These are phyloP conservation scores for Dasypogon diadema DNA, from an alignment of 2,888 invertebrate genomes.

Conservation along the genomic window DNA sequence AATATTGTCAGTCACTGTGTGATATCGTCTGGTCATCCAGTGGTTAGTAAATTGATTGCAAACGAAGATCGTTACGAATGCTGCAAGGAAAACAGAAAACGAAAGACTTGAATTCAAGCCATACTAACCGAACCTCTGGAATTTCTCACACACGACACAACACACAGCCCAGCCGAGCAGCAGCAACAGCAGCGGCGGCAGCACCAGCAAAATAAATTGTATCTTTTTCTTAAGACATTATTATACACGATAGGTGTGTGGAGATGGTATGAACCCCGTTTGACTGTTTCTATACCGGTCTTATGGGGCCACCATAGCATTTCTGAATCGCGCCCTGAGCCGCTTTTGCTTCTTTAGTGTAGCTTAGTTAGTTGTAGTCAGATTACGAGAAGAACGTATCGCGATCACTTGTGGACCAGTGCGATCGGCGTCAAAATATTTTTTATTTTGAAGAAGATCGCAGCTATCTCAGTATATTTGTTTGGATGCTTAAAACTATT, in stretches of 20 bases:
- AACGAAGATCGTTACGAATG: constrained; percentile 31
- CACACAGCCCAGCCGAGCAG: neutral
- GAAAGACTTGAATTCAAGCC: constrained; percentile 43
- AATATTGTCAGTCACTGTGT: constrained; percentile 38
- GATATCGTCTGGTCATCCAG: constrained; percentile 31
- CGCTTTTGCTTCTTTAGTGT: constrained; percentile 23
- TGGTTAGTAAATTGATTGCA: constrained; percentile 46
- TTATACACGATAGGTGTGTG: neutral
- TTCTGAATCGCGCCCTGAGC: constrained; percentile 26
- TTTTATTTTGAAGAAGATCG: constrained; percentile 36
- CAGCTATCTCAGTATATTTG: constrained; percentile 13
- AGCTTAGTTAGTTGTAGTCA: constrained; percentile 40
- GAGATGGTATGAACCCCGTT: constrained; percentile 8
- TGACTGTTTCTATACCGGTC: constrained; percentile 46
- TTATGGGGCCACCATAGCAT: constrained; percentile 24
- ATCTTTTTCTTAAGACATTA: constrained; percentile 21
- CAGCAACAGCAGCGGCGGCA: neutral
- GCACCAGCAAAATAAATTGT: neutral
- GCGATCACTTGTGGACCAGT: constrained; percentile 46
- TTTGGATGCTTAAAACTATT: neutral
- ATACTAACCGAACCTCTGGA: constrained; percentile 38
- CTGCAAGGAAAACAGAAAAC: constrained; percentile 25
- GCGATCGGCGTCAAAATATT: neutral
- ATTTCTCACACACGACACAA: constrained; percentile 51
- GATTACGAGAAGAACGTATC: constrained; percentile 46